These are phyloP conservation scores for Sialis fuliginosa DNA, from an alignment of 2,888 invertebrate genomes.

Conservation along the genomic window DNA sequence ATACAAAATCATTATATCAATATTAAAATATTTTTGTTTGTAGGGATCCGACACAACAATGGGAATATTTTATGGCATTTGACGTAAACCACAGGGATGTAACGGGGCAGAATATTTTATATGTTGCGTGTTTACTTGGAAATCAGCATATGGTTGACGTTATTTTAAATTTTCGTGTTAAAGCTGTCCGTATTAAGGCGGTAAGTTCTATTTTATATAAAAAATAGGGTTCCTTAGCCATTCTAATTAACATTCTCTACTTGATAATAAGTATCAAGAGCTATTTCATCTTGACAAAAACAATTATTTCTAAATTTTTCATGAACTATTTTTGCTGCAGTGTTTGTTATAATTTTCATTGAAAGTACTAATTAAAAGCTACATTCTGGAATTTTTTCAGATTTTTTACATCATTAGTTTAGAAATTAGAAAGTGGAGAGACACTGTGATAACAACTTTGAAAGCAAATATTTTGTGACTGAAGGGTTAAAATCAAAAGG, in stretches of 20 bases:
- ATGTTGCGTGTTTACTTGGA: slow-evolving; percentile 73
- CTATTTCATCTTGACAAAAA: too few species aligned
- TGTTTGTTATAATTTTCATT: too few species aligned
- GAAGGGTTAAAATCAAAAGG: too few species aligned
- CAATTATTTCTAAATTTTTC: too few species aligned
- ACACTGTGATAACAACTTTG: too few species aligned
- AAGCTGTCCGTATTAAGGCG: slow-evolving; percentile 27
- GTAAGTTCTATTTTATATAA: slow-evolving; percentile 12
- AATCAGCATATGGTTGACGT: slow-evolving; percentile 61
- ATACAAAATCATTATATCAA: slow-evolving; percentile 1
- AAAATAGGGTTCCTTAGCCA: too few species aligned
- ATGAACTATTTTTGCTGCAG: too few species aligned
- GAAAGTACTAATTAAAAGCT: too few species aligned
- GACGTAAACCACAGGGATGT: slow-evolving; percentile 84
- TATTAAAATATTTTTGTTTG: slow-evolving; percentile 10
- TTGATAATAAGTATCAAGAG: not conserved
- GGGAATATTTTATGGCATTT: slow-evolving; percentile 77
- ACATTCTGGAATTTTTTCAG: too few species aligned
- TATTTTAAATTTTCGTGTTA: slow-evolving; percentile 53
- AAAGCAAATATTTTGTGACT: too few species aligned
- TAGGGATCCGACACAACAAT: slow-evolving; percentile 53
- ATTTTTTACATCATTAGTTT: too few species aligned
- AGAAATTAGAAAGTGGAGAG: too few species aligned
- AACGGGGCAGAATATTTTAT: slow-evolving; percentile 78
- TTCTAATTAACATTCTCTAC: not conserved